Percentiles rank a stretch among this genome's conserved stretches.
These are phyloP conservation scores for Nibea coibor DNA, from an alignment of 2,113 vertebrate genomes.

Conservation along the genomic window DNA sequence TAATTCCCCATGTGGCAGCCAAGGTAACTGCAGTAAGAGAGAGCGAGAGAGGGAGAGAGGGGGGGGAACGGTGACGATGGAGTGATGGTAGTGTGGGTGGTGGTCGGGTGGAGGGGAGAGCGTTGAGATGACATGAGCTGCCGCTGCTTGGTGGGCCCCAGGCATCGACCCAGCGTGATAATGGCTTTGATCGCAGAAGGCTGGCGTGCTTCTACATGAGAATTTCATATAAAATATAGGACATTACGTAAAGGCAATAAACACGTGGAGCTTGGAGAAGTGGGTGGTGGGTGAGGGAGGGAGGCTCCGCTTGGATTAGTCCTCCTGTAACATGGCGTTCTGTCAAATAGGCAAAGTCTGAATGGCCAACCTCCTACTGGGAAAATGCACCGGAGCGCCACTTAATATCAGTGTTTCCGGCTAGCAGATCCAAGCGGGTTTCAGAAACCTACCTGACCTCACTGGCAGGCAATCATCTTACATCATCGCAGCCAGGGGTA, in stretches of 20 bases:
- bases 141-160: conserved; percentile 86
- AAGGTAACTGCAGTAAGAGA: conserved; percentile 86
- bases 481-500: neutral
- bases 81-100: neutral
- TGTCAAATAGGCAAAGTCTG: conserved; percentile 12
- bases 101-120: conserved; percentile 43
- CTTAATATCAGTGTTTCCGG: conserved; percentile 37
- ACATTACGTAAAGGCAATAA: conserved; percentile 89
- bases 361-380: conserved; percentile 25
- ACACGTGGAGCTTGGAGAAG: neutral
- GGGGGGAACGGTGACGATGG: conserved; percentile 22
- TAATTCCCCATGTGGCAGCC: conserved; percentile 92
- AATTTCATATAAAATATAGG: conserved; percentile 95
- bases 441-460: neutral
- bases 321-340: conserved; percentile 6
- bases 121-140: conserved; percentile 13
- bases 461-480: conserved; percentile 10
- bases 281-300: neutral
- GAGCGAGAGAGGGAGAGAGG: conserved; percentile 82
- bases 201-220: conserved; percentile 89
- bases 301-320: conserved; percentile 42
- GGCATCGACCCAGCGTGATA: conserved; percentile 91
- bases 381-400: conserved; percentile 42
- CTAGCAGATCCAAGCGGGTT: neutral
- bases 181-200: conserved; percentile 94